A percentile compares a stretch with the other conserved stretches of the same genome.
Evolutionary conservation across 2,797 vertebrate species (phyloP).

Genomic region (Rhabdophis nuchalis): DNA sequence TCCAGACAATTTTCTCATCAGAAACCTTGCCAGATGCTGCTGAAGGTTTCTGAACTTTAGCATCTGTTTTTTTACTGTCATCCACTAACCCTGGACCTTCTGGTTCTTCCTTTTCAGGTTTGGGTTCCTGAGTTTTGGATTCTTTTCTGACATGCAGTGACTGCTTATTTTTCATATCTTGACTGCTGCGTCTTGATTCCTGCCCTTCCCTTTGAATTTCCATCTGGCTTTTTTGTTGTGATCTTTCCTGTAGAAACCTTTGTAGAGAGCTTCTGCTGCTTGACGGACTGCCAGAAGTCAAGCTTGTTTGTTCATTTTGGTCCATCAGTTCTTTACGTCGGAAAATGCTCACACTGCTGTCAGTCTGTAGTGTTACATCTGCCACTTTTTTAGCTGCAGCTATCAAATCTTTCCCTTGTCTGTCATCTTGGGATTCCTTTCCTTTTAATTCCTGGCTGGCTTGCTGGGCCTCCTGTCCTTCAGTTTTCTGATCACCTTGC

Average conservation of each 20-base stretch:
- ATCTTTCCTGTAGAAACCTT: background rate
- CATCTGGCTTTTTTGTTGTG: background rate
- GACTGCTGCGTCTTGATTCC: background rate
- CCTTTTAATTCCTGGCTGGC: background rate
- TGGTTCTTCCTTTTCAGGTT: background rate
- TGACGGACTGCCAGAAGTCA: background rate
- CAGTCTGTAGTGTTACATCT: background rate
- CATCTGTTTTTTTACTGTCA: background rate
- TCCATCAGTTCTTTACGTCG: background rate
- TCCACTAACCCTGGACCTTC: background rate
- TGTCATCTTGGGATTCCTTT: background rate
- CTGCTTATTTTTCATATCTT: background rate
- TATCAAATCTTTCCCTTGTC: background rate
- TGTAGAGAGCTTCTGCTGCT: background rate
- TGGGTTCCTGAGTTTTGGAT: background rate
- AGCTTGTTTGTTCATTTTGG: constrained; percentile 8
- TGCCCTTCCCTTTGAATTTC: background rate
- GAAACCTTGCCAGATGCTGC: background rate
- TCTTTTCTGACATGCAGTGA: background rate
- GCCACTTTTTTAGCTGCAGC: accelerated
- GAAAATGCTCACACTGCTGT: constrained; percentile 22
- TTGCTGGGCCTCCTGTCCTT: background rate
- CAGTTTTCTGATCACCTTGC: background rate
- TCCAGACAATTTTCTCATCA: background rate
- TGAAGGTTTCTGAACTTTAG: background rate